Evolutionary conservation across 2,113 vertebrate species (phyloP).

Genomic region (Bucco capensis): DNA sequence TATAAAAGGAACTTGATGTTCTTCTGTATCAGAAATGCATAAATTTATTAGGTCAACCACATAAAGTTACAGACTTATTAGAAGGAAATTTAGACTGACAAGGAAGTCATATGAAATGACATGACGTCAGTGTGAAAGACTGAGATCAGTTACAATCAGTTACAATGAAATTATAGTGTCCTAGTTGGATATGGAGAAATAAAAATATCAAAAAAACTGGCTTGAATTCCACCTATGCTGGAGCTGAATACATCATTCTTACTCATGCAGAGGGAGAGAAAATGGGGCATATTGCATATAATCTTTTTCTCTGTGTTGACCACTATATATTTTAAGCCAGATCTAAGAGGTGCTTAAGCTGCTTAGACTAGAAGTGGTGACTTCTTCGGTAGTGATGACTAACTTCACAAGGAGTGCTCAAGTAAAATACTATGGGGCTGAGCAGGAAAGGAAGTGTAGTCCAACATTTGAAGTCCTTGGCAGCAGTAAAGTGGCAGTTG

Average conservation of each 20-base stretch:
- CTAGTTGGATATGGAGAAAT: background rate
- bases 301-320: background rate
- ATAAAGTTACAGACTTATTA: background rate
- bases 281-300: background rate
- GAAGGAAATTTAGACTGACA: background rate
- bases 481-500: background rate
- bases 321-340: background rate
- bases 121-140: background rate
- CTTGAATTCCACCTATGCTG: background rate
- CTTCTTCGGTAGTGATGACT: background rate
- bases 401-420: background rate
- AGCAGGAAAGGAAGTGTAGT: rapidly evolving
- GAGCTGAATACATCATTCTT: background rate
- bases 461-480: background rate
- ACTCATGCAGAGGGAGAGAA: background rate
- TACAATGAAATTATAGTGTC: background rate
- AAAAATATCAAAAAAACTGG: background rate
- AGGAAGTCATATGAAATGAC: background rate
- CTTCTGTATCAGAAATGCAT: background rate
- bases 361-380: background rate
- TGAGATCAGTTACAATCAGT: background rate
- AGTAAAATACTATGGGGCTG: background rate
- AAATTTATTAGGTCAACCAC: background rate
- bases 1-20: background rate
- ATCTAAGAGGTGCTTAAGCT: background rate